Evolutionary conservation across 2,113 vertebrate species (phyloP).

Genomic region (Strigops habroptila): DNA sequence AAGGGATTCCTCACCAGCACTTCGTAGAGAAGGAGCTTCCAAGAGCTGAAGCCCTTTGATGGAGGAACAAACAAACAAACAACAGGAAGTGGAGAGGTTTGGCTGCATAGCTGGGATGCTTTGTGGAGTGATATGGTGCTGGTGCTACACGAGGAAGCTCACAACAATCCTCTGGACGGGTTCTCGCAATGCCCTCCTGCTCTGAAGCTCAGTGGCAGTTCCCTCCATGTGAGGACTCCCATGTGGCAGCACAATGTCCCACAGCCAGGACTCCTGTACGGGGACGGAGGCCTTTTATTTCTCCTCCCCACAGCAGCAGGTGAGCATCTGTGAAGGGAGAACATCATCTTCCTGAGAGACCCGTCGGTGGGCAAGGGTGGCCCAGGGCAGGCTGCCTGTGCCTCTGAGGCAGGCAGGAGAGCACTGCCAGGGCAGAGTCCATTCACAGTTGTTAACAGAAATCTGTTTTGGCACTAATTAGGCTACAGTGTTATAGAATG

Average conservation of each 20-base stretch:
- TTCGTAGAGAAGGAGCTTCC: neutral
- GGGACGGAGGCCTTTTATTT: neutral
- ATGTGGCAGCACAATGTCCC: rapidly evolving
- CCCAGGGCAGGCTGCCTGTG: neutral
- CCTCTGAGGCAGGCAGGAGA: neutral
- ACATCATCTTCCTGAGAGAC: neutral
- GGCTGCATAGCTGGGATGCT: neutral
- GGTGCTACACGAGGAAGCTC: neutral
- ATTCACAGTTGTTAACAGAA: neutral
- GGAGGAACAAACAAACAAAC: neutral
- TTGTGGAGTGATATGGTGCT: neutral
- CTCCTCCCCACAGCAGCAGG: neutral
- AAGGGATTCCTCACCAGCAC: neutral
- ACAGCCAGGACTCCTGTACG: rapidly evolving
- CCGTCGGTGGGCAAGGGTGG: rapidly evolving
- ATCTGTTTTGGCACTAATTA: neutral
- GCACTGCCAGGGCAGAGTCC: neutral
- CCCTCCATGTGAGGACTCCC: neutral
- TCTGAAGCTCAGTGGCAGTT: neutral
- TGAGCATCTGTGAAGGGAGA: neutral
- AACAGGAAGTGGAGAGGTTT: neutral
- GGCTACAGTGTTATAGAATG: neutral
- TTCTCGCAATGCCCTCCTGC: neutral
- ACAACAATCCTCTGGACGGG: neutral
- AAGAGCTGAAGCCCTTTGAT: neutral